Evolutionary conservation across 2,797 vertebrate genomes (phyloP).

Genomic region (Adelosebastes latens): DNA sequence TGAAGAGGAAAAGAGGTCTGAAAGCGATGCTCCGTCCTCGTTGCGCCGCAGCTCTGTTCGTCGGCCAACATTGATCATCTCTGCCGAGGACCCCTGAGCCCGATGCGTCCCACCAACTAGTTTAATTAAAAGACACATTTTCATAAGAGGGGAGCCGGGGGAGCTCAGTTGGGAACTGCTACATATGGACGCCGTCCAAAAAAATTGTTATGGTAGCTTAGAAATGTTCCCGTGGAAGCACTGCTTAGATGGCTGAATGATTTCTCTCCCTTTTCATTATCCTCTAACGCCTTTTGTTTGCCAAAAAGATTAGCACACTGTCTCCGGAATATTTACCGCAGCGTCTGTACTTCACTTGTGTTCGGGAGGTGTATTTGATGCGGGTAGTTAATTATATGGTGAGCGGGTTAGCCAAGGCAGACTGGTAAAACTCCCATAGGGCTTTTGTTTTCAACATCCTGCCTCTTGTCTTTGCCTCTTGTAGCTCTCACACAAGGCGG

Average conservation of each 20-base stretch:
- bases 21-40: not conserved
- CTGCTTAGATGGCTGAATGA: constrained; percentile 1
- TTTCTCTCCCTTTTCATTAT: constrained; percentile 9
- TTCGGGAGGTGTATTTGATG: constrained; percentile 5
- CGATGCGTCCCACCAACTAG: not conserved
- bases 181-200: constrained; percentile 9
- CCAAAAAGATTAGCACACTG: constrained; percentile 22
- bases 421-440: constrained; percentile 7
- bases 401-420: constrained; percentile 27
- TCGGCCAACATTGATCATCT: constrained; percentile 21
- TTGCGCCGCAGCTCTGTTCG: not conserved
- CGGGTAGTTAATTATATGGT: constrained; percentile 41
- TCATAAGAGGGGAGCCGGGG: constrained; percentile 8
- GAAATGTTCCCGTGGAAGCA: constrained; percentile 5
- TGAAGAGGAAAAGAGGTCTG: constrained; percentile 20
- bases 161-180: not conserved
- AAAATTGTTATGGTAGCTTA: not conserved
- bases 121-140: constrained; percentile 54
- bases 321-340: constrained; percentile 11
- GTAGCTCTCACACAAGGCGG: constrained; percentile 11
- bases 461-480: constrained; percentile 18
- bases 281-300: constrained; percentile 15
- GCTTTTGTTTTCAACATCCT: constrained; percentile 28
- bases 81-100: not conserved
- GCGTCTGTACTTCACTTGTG: not conserved